Base-by-base conservation (phyloP, 2,797 vertebrate species). In the Halcyon smyrnensis region DNA sequence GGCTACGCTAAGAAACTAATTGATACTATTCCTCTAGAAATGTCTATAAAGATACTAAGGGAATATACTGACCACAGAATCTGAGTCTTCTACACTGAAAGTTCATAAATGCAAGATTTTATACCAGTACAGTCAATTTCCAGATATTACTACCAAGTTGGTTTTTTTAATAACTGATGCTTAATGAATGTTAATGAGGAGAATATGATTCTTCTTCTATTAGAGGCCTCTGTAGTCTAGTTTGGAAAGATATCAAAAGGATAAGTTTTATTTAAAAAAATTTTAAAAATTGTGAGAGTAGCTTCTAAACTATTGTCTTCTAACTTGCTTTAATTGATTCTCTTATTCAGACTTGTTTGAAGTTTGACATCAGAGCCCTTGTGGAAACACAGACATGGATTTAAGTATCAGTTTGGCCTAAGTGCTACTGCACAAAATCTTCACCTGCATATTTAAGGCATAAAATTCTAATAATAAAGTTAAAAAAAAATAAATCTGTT, bases 191-290 rank as follows among this genome's bases (percentile, higher is more conserved):
- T 63, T 96, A 96, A 96, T 84, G 63, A 93, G 3, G 7, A 86
- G 48, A 96, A 84, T 48, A 30, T 62, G 37, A 23, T 41, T 90
- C 27, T 92, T 62, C 32, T 71, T 67, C 90, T 95, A 17, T 67
- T 68, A 92, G 48, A 96, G 77, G 25, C 15, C 78, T 93, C 92
- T 78, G 30, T 87, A n/a, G 39, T 95, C 53, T 94, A 71, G 62
- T 93, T 94, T 95, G 37, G 62, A 95, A 79, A 96, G 77, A 87
- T 25, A 95, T 87, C 39, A 94, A 91, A 97, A 95, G 16, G 16
- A 4, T 43, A 43, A 43, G 30, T 45, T 85, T 89, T 70, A 80
- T 90, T 69, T 25, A 19, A 75, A 75, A 90, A 85, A 92, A 76
- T n/a, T n/a, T 21, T 32, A 3, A 30, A 78, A 91, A 70, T 24